Percentiles rank a stretch among this genome's conserved stretches.
Conservation (phyloP, 2,888 invertebrate genomes). For the Eristalis intricaria region DNA sequence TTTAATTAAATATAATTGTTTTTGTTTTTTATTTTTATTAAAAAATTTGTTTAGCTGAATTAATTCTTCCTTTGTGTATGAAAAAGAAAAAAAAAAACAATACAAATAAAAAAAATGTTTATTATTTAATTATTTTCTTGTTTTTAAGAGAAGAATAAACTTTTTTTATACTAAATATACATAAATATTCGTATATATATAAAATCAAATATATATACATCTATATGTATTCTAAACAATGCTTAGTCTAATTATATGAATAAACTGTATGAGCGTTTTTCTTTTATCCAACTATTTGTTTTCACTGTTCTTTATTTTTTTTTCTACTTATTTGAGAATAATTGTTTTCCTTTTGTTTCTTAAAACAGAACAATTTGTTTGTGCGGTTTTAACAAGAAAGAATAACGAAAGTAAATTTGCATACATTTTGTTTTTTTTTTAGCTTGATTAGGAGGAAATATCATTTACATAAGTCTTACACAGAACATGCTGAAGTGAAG, state of each 20-base stretch:
- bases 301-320: background rate
- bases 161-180: slow-evolving; percentile 56
- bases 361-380: background rate
- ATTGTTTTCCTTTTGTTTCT: background rate
- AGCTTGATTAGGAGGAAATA: slow-evolving; percentile 20
- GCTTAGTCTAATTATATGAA: background rate
- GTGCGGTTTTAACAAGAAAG: slow-evolving; percentile 7
- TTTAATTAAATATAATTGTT: slow-evolving; percentile 13
- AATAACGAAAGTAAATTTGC: slow-evolving; percentile 1
- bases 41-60: slow-evolving; percentile 40
- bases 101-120: slow-evolving; percentile 4
- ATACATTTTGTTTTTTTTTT: background rate
- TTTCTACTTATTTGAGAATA: background rate
- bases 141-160: slow-evolving; percentile 58
- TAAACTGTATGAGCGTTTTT: background rate
- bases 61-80: slow-evolving; percentile 25
- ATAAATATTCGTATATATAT: slow-evolving; percentile 39
- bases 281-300: background rate
- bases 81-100: background rate
- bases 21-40: slow-evolving; percentile 31
- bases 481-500: slow-evolving; percentile 1
- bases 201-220: background rate
- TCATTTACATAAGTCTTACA: slow-evolving; percentile 12
- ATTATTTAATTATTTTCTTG: slow-evolving; percentile 56
- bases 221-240: background rate